A percentile compares a stretch with the other conserved stretches of the same genome.
Evolutionary conservation across 1,140 invertebrate species (phyloP).

Genomic region (Rhizoglyphus robini): DNA sequence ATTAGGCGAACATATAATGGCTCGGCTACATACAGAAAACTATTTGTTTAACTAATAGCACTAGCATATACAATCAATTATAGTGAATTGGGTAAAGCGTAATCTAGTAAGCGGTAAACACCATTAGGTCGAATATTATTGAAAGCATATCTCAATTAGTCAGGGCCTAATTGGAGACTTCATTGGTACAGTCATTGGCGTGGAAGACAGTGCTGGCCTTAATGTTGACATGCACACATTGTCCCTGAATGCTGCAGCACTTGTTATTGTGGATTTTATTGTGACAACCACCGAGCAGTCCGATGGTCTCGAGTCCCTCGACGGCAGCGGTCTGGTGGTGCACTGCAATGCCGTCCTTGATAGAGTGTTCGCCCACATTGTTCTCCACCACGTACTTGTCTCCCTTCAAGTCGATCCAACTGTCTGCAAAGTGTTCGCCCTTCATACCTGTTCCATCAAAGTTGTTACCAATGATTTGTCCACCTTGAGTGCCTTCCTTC

Average conservation of each 20-base stretch:
- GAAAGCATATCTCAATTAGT: too few relatives aligned
- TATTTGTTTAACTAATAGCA: too few relatives aligned
- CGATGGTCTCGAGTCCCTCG: neutral
- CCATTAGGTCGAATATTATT: too few relatives aligned
- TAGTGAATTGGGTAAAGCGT: too few relatives aligned
- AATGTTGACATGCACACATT: too few relatives aligned
- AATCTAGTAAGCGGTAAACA: too few relatives aligned
- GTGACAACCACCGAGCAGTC: neutral
- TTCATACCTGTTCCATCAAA: slow-evolving; percentile 12
- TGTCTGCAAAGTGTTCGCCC: slow-evolving; percentile 3
- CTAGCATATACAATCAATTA: too few relatives aligned
- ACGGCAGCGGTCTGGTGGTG: neutral
- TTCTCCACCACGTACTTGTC: neutral
- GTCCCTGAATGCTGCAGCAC: neutral
- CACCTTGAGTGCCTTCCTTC: neutral
- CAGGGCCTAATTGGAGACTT: too few relatives aligned
- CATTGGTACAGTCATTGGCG: too few relatives aligned
- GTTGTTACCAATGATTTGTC: neutral
- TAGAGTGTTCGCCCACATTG: neutral
- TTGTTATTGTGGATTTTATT: neutral
- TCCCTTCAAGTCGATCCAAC: slow-evolving; percentile 12
- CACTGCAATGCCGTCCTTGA: slow-evolving; percentile 1
- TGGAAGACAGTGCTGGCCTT: too few relatives aligned
- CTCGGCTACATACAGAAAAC: too few relatives aligned
- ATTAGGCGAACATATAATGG: too few relatives aligned